Evolutionary conservation across 2,113 vertebrate species (phyloP).

Genomic region (Plecotus auritus): DNA sequence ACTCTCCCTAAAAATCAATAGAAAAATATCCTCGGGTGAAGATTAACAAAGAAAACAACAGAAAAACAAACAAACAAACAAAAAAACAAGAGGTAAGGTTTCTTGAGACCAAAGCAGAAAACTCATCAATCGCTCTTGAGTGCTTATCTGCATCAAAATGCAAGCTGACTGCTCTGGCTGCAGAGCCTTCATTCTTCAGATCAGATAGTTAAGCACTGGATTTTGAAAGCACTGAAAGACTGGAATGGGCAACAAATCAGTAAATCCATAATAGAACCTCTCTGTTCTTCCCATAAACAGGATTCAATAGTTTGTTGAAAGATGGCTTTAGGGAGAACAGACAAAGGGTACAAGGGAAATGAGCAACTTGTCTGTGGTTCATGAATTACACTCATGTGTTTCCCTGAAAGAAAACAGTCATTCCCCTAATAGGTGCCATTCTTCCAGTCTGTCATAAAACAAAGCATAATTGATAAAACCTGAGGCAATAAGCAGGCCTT

Average conservation of each 20-base stretch:
- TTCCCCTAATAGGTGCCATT: slow-evolving; percentile 68
- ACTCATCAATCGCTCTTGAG: not conserved
- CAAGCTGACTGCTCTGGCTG: not conserved
- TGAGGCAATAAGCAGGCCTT: slow-evolving; percentile 63
- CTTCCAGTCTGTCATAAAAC: slow-evolving; percentile 60
- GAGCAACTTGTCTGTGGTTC: slow-evolving; percentile 68
- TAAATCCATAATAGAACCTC: slow-evolving; percentile 44
- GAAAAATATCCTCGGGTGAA: too few relatives aligned
- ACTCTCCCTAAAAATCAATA: too few relatives aligned
- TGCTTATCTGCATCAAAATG: not conserved
- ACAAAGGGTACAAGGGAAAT: slow-evolving; percentile 68
- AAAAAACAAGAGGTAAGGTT: not conserved
- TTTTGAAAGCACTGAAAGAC: not conserved
- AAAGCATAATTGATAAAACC: slow-evolving; percentile 69
- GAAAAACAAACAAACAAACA: too few relatives aligned
- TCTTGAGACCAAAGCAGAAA: not conserved
- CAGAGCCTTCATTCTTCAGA: not conserved
- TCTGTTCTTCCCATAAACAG: slow-evolving; percentile 65
- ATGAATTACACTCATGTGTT: slow-evolving; percentile 62
- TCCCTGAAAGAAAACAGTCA: slow-evolving; percentile 65
- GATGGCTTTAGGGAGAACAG: slow-evolving; percentile 56
- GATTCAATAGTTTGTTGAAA: slow-evolving; percentile 54
- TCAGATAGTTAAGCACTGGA: not conserved
- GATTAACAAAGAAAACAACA: too few relatives aligned
- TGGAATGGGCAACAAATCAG: slow-evolving; percentile 33